Evolutionary conservation across 1,140 invertebrate genomes (phyloP).

Genomic region (Aphidius ervi): DNA sequence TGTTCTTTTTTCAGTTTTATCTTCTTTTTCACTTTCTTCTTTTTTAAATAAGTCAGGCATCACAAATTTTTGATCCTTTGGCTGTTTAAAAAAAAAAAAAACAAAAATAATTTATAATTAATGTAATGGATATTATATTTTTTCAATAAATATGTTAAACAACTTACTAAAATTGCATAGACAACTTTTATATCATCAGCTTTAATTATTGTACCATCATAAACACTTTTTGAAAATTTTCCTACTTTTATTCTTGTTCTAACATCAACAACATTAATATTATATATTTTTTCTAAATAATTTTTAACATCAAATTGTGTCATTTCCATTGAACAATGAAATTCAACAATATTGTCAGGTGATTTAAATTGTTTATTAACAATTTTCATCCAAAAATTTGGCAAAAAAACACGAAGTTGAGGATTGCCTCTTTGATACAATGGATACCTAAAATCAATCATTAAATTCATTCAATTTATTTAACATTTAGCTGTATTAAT

Average conservation of each 20-base stretch:
- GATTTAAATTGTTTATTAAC: conserved; percentile 63
- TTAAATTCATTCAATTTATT: conserved; percentile 1
- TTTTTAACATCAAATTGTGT: conserved; percentile 83
- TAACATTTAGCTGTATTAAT: neutral
- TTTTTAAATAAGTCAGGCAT: conserved; percentile 58
- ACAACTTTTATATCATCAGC: conserved; percentile 82
- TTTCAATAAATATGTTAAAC: neutral
- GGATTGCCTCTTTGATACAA: conserved; percentile 85
- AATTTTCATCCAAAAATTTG: conserved; percentile 93
- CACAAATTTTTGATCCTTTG: conserved; percentile 53
- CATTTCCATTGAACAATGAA: conserved; percentile 81
- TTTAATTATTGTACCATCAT: conserved; percentile 66
- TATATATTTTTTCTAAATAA: conserved; percentile 94
- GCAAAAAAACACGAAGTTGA: conserved; percentile 82
- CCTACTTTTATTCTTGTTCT: conserved; percentile 68
- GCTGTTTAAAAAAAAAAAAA: conserved; percentile 44
- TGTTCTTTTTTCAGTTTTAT: conserved; percentile 53
- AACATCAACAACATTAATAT: conserved; percentile 71
- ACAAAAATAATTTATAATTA: conserved; percentile 14
- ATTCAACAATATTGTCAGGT: conserved; percentile 72
- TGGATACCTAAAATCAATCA: conserved; percentile 65
- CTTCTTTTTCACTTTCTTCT: conserved; percentile 34
- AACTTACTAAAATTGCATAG: conserved; percentile 73
- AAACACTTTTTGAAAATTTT: conserved; percentile 49
- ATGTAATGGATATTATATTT: neutral